These are phyloP conservation scores for Nothura maculosa DNA, from an alignment of 2,797 vertebrate genomes.

Conservation along the genomic window DNA sequence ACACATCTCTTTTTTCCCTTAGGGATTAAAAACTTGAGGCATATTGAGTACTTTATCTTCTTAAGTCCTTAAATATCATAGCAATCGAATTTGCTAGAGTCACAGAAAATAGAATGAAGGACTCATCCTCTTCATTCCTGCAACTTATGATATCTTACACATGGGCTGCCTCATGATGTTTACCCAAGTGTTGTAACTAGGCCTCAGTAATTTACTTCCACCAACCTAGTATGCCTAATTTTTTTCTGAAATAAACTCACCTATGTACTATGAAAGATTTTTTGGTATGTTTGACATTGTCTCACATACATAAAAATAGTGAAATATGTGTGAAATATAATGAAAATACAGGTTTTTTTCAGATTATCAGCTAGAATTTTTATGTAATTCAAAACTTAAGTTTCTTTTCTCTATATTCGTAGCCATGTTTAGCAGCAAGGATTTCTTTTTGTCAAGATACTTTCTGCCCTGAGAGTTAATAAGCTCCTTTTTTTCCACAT, in stretches of 20 bases:
- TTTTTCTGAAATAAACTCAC: not conserved
- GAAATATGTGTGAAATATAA: no score
- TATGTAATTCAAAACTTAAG: not conserved
- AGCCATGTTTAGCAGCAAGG: not conserved
- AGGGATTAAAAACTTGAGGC: not conserved
- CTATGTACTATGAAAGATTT: not conserved
- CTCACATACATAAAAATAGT: no score
- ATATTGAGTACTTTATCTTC: not conserved
- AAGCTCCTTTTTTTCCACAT: not conserved
- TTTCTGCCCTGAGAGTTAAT: not conserved
- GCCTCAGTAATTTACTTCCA: not conserved
- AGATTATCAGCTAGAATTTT: not conserved
- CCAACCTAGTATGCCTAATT: not conserved
- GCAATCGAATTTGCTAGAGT: not conserved
- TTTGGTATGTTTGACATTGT: not conserved
- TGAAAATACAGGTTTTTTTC: not conserved
- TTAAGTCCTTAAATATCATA: not conserved
- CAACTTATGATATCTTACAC: not conserved
- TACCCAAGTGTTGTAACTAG: not conserved
- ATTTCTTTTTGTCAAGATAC: not conserved
- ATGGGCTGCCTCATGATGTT: not conserved
- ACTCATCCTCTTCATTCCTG: not conserved
- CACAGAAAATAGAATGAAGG: not conserved
- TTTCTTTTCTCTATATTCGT: not conserved
- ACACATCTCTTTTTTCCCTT: not conserved